Percentiles rank a stretch among this genome's conserved stretches.
phyloP scores from a whole-genome alignment of 2,888 invertebrate species.

The Priocnemis perturbator region DNA sequence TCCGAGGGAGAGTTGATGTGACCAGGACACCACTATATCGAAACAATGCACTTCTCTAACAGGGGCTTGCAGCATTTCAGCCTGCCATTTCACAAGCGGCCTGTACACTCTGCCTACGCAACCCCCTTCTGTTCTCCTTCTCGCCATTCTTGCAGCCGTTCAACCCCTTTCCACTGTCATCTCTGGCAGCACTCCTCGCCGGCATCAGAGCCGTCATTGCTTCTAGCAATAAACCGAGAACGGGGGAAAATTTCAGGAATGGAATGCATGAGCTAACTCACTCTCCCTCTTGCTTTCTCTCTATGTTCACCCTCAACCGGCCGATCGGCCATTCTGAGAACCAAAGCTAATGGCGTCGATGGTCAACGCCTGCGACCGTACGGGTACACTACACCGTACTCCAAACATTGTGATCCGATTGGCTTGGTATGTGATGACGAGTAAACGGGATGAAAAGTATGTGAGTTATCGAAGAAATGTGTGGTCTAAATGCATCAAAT shows the following conservation, averaged over 20 bases:
- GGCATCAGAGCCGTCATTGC: not conserved
- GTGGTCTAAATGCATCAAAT: no score
- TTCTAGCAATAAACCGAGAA: slow-evolving; percentile 16
- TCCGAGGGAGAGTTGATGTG: no score
- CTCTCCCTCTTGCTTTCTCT: not conserved
- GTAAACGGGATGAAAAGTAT: no score
- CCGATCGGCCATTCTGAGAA: slow-evolving; percentile 13
- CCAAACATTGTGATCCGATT: no score
- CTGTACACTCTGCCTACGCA: slow-evolving; percentile 16
- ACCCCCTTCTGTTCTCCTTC: slow-evolving; percentile 7
- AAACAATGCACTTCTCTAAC: slow-evolving; percentile 36
- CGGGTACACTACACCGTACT: no score
- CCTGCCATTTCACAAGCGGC: slow-evolving; percentile 30
- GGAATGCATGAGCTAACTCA: slow-evolving; percentile 20
- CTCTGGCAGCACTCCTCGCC: no score
- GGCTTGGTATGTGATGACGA: no score
- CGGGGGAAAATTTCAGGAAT: slow-evolving; percentile 25
- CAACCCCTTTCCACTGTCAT: no score
- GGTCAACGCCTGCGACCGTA: not conserved
- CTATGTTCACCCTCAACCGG: not conserved
- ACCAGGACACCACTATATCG: slow-evolving; percentile 53
- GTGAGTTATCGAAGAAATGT: no score
- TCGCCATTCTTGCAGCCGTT: not conserved
- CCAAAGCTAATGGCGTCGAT: slow-evolving; percentile 18
- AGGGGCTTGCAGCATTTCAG: slow-evolving; percentile 32